Percentiles rank a stretch among this genome's conserved stretches.
These are phyloP conservation scores for Grammomys dolichurus DNA, from an alignment of 2,113 vertebrate genomes.

Conservation along the genomic window DNA sequence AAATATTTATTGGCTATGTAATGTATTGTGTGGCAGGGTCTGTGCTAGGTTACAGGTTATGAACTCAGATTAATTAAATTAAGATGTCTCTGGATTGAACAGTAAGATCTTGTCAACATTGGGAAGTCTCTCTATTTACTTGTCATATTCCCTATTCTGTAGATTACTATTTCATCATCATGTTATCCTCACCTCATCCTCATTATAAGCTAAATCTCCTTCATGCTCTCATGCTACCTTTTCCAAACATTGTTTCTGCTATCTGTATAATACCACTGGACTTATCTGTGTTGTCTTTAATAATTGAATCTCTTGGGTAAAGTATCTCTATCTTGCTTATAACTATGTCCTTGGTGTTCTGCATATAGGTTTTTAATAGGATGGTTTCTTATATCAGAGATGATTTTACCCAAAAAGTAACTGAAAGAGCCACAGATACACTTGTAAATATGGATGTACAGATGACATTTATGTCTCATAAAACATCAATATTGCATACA, in stretches of 20 bases:
- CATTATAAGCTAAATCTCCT: not conserved
- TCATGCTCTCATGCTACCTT: not conserved
- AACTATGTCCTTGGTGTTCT: not conserved
- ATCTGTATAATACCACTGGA: not conserved
- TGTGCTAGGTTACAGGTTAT: not conserved
- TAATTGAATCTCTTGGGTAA: not conserved
- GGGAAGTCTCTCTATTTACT: not conserved
- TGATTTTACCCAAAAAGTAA: not conserved
- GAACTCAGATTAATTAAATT: not conserved
- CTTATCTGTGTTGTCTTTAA: not conserved
- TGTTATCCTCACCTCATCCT: not conserved
- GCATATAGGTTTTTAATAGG: not conserved
- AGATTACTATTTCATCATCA: not conserved
- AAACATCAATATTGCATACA: not conserved
- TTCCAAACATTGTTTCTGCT: not conserved
- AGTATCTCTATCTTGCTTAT: not conserved
- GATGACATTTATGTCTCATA: not conserved
- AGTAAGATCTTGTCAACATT: not conserved
- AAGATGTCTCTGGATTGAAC: not conserved
- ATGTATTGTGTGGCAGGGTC: not conserved
- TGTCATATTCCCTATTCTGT: not conserved
- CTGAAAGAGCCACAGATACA: not conserved
- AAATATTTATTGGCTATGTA: slow-evolving; percentile 16
- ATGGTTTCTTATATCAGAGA: not conserved
- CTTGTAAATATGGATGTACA: not conserved